Evolutionary conservation across 2,113 vertebrate genomes (phyloP).

Genomic region (Gavialis gangeticus): DNA sequence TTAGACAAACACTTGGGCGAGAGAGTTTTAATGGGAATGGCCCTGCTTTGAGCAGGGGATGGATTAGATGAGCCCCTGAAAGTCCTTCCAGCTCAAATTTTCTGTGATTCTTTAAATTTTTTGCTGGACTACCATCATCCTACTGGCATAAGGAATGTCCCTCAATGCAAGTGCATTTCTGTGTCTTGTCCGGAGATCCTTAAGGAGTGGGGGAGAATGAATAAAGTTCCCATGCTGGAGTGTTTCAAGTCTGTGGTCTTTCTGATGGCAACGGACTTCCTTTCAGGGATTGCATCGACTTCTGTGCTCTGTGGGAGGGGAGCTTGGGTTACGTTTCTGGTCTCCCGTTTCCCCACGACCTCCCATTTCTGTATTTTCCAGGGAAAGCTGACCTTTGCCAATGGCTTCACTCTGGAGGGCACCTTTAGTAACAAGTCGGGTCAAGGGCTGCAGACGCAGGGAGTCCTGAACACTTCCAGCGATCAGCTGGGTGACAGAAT

Average conservation of each 20-base stretch:
- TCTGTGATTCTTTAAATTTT: background rate
- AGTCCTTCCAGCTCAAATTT: no score
- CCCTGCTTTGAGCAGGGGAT: no score
- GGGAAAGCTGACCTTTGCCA: conserved; percentile 84
- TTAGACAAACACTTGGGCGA: no score
- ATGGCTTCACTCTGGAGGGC: conserved; percentile 78
- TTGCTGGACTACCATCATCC: background rate
- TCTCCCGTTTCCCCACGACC: background rate
- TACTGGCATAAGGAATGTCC: accelerated
- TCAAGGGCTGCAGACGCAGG: conserved; percentile 72
- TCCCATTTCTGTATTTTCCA: background rate
- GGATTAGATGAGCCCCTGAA: no score
- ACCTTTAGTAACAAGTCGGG: conserved; percentile 55
- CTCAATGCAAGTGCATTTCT: background rate
- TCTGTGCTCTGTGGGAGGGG: background rate
- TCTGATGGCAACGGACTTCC: background rate
- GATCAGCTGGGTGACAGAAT: conserved; percentile 39
- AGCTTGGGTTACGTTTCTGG: background rate
- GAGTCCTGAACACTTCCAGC: conserved; percentile 62
- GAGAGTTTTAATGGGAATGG: no score
- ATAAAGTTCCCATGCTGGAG: background rate
- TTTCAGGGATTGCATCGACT: background rate
- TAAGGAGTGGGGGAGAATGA: no score
- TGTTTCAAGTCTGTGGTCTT: background rate
- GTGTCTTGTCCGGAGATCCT: background rate